Base-by-base conservation (phyloP, 2,113 vertebrate species). In the Solea senegalensis region DNA sequence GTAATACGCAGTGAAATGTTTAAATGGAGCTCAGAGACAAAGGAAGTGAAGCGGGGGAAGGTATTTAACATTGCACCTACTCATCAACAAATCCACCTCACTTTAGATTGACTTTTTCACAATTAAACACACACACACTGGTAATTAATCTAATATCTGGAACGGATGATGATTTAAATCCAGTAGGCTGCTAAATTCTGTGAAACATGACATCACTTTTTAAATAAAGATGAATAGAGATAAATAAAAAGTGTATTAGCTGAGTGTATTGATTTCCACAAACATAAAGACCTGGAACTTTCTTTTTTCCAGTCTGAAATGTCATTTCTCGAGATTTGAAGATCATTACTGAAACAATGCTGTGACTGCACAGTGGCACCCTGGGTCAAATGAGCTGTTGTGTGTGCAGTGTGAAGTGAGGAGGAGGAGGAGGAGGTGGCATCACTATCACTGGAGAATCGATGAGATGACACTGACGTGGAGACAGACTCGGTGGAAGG, bases 41-140 rank as follows among this genome's bases (percentile, higher is more conserved):
- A 79, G 69, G 66, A 75, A 89, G 73, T 79, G 82, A 85, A 82
- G 79, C 64, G 11, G 72, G 68, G 76, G 34, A 80, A 85, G 11
- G 53, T 79, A 74, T 85, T 88, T 87, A 84, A 88, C 87, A 79
- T 83, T 77, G 83, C 89, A 85, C 87, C 86, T 81, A 84, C 88
- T 88, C 85, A 75, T 80, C 78, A 83, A 76, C 81, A 83, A 65
- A 68, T 72, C 41, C 78, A 69, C 78, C 78, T 57, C 70, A 54
- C 71, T 60, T 71, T 52, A 62, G 69, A 73, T 51, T 3, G 74
- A 64, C 55, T 5, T 10, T 13, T 10, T 13, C 67, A 40, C 41
- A 4, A 41, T 51, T 58, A 26, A 39, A 46, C 9, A 74, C 13
- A 14, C 41, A 54, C 52, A 57, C 16, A 54, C 28, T 34, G 52